A percentile compares a stretch with the other conserved stretches of the same genome.
Evolutionary conservation across 1,140 invertebrate species (phyloP).

Genomic region (Ceratina australensis): DNA sequence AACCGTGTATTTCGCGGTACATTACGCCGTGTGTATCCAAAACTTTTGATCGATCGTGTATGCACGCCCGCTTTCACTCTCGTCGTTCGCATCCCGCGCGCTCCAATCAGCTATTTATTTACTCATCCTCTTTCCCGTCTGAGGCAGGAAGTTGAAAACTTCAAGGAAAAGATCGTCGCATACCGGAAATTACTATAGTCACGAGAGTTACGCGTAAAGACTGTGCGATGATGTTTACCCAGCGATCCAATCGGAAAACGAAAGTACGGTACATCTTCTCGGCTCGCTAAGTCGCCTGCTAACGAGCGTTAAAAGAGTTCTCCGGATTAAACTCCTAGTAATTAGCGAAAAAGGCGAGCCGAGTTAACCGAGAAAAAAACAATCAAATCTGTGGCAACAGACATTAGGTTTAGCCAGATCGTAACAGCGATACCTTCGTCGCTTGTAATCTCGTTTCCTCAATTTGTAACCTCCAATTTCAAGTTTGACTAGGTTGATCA

Average conservation of each 20-base stretch:
- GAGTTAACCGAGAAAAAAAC: background rate
- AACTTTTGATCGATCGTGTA: slow-evolving; percentile 23
- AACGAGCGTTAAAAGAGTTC: background rate
- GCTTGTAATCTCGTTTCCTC: background rate
- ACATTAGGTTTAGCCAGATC: background rate
- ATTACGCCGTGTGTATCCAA: slow-evolving; percentile 7
- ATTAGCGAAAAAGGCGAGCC: background rate
- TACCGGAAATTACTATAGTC: slow-evolving; percentile 15
- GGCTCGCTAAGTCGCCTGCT: background rate
- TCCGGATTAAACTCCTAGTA: background rate
- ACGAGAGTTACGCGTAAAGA: slow-evolving; percentile 41
- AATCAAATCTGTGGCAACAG: background rate
- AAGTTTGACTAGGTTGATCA: background rate
- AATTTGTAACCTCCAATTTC: background rate
- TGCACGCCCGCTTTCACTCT: background rate
- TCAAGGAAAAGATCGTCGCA: background rate
- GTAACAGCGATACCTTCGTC: background rate
- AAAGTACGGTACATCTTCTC: background rate
- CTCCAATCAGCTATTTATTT: slow-evolving; percentile 38
- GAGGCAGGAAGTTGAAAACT: background rate
- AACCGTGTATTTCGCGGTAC: slow-evolving; percentile 14
- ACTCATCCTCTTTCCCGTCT: background rate
- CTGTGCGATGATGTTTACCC: slow-evolving; percentile 6
- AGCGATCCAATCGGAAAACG: background rate
- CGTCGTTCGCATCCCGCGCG: background rate